Evolutionary conservation across 2,113 vertebrate genomes (phyloP), one percentile per base, ranked within the genome.

Genomic region (Phyllostomus discolor): DNA sequence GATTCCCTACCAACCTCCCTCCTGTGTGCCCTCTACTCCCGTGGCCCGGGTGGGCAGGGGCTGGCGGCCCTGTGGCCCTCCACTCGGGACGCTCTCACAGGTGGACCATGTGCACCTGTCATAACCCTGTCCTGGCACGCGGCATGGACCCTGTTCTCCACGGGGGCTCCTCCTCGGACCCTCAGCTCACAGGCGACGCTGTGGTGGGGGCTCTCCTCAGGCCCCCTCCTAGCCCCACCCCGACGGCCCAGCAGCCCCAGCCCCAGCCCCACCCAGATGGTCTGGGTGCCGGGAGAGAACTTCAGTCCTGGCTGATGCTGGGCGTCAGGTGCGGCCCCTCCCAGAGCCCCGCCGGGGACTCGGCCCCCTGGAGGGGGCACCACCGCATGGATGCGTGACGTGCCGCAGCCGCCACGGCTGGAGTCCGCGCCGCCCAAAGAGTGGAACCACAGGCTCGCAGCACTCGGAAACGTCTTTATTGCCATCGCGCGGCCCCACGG

Each of bases 391-490:
- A 4, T 24, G 15, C 7, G 11, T 12, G 1, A 59, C 2, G 12
- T 5, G 35, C 14, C 7, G 17, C 24, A 24, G 54, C 10, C 26
- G 80, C 43, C 57, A 67, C 57, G 35, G 72, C 5, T 72, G 35
- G 70, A 72, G 15, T 19, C 62, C 64, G 83, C 43, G 69, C 4
- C 33, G 50, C 64, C 89, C 88, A 98, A 97, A 98, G 59, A 98
- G 79, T 31, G 70, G 97, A 95, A 69, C 69, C 92, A 98, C 94
- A 98, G 97, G 52, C 89, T 90, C 81, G 88, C 97, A 78, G 48
- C 90, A 93, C 96, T 90, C 98, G 83, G 98, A 98, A 98, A 97
- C 72, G 90, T 0, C 82, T 99, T 99, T 99, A 99, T 99, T 99
- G 98, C 91, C 95, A 93, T 97, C 97, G 97, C 81, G 97, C 88